Evolutionary conservation across 2,113 vertebrate genomes (phyloP), one percentile per base, ranked within the genome.

Genomic region (Oncorhynchus keta): DNA sequence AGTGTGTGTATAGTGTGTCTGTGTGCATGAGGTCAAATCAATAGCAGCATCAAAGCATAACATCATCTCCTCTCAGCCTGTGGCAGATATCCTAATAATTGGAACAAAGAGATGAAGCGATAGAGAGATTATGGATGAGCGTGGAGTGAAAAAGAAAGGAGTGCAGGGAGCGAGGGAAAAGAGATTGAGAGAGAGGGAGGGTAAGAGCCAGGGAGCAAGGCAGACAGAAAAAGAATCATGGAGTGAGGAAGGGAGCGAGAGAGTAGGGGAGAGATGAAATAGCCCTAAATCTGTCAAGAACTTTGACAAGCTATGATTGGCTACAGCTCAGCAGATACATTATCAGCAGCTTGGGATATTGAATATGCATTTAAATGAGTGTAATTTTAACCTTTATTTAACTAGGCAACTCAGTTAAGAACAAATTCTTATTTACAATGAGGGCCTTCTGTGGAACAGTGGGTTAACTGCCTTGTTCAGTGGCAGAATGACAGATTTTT

Each of bases 31-130:
- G 65, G 22, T 61, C 22, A 9, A 35, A 62, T 74, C 14, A 75
- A 81, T 68, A 18, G 30, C 65, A 16, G 32, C 35, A 48, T 32
- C 12, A 51, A 30, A 68, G 24, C 73, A 18, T 72, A 35, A 76
- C 77, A 77, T 84, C 79, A 78, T 20, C 49, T 16, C 49, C 20
- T 57, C 65, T 32, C 32, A 22, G 30, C 73, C 65, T 32, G 13
- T 55, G 64, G 62, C 13, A 30, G 24, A 75, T 30, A 35, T 35
- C 35, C 28, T 68, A 26, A 57, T 75, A 69, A 59, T 35, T 61
- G 49, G 74, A 66, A 61, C 74, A 18, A 16, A 22, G 74, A 76
- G 22, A 68, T 14, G 22, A 75, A 48, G 59, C 49, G 59, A 74
- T 48, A 24, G 61, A 24, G 32, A 66, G 13, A 32, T 32, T 71